Conservation (phyloP, 2,797 vertebrate species). For the Brachyalestes nurse region DNA sequence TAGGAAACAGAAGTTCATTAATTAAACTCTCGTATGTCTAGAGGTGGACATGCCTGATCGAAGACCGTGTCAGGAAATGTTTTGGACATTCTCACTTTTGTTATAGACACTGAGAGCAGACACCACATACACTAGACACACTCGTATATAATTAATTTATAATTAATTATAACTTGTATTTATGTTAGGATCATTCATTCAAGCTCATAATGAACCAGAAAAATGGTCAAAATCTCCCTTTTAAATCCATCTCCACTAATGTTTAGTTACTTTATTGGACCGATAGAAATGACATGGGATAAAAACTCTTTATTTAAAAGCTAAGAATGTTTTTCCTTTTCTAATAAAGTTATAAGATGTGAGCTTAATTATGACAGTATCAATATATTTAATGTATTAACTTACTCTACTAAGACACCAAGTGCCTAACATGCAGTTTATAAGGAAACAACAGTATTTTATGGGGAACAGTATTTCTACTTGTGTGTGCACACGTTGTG, state of each 20-base stretch:
- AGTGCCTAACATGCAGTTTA: not conserved
- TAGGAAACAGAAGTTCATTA: conserved; percentile 10
- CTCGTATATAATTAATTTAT: too few species aligned
- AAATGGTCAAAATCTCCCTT: too few species aligned
- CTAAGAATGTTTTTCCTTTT: too few species aligned
- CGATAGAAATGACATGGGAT: too few species aligned
- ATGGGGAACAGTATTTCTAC: not conserved
- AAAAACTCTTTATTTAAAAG: too few species aligned
- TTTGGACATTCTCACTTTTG: not conserved
- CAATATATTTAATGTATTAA: not conserved
- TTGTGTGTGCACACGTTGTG: not conserved
- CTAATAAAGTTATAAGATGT: not conserved
- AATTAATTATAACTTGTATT: too few species aligned
- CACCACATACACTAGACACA: not conserved
- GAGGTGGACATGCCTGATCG: conserved; percentile 8
- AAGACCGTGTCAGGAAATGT: not conserved
- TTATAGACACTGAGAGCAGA: not conserved
- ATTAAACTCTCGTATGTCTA: not conserved
- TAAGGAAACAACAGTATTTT: not conserved
- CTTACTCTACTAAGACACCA: not conserved
- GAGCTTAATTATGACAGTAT: not conserved
- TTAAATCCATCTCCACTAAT: too few species aligned
- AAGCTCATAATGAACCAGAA: too few species aligned
- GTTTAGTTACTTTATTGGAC: too few species aligned
- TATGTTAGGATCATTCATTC: too few species aligned